These are phyloP conservation scores for Callionymus lyra DNA, from an alignment of 2,113 vertebrate species.

Conservation along the genomic window DNA sequence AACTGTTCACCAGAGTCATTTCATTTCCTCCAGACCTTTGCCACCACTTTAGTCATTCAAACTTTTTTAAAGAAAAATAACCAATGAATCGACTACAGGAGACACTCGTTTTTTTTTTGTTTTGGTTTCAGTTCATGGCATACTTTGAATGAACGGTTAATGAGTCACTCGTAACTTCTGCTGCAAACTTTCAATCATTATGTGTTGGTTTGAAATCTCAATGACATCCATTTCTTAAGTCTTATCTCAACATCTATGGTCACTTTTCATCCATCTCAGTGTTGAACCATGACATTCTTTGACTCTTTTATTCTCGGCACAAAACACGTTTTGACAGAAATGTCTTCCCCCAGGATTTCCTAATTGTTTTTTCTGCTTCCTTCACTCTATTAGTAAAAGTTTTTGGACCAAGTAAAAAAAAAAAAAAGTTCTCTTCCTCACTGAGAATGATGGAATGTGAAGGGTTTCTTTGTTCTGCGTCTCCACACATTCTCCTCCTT, in stretches of 20 bases:
- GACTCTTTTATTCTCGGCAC: conserved; percentile 27
- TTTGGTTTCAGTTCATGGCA: conserved; percentile 23
- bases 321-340: conserved; percentile 6
- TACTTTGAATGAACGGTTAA: too few species aligned
- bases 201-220: too few species aligned
- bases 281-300: too few species aligned
- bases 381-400: conserved; percentile 1
- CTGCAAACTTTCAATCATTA: too few species aligned
- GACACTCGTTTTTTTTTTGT: conserved; percentile 8
- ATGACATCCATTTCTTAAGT: too few species aligned
- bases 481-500: conserved; percentile 18
- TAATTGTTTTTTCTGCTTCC: conserved; percentile 6
- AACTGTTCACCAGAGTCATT: conserved; percentile 9
- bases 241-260: too few species aligned
- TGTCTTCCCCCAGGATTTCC: conserved; percentile 6
- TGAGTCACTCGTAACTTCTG: too few species aligned
- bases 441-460: conserved; percentile 41
- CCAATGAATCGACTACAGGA: conserved; percentile 1
- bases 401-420: conserved; percentile 1
- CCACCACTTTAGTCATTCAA: neutral
- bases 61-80: conserved; percentile 1
- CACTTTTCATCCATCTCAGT: too few species aligned
- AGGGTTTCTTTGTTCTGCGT: conserved; percentile 41
- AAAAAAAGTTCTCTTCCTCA: neutral
- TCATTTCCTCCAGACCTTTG: too few species aligned